Evolutionary conservation across 53 echinoderm and acorn worm species (phyloP), one percentile per base, ranked within the genome.

Genomic region (Crossaster papposus): DNA sequence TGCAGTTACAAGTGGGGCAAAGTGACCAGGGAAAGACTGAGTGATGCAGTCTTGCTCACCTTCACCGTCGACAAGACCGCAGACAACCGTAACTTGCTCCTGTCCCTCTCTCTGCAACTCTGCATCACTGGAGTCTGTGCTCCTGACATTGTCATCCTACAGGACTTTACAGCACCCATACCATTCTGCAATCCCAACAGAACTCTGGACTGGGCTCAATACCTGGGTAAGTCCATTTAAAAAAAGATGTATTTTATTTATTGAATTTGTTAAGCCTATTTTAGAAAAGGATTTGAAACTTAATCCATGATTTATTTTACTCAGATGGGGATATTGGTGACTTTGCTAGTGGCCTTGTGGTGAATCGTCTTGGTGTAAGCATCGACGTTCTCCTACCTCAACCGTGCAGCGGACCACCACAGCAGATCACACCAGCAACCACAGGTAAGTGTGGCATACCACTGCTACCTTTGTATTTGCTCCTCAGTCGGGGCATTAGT

Each of bases 381-480:
- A 17, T 22, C 29, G 90, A 90, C 65, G 76, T 90, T 20, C 54
- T 90, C 28, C 18, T 90, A 15, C 76, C 90, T 30, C 58, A 55
- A 18, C 20, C 83, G 0, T 90, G 90, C 33, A 77, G 64, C 64
- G 82, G 62, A 11, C 83, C 90, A 77, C 88, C 78, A 24, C 36
- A 62, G 77, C 34, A 55, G 11, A 88, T 88, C 31, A 83, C 77
- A 58, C 90, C 90, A 23, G n/a, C 75, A 22, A 73, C 29, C 20
- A 29, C 83, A 58, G 90, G 90, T 34, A 83, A 90, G 65, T 65
- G n/a, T n/a, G n/a, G n/a, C n/a, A n/a, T n/a, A n/a, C n/a, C n/a
- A n/a, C n/a, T n/a, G n/a, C n/a, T n/a, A n/a, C n/a, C n/a, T n/a
- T n/a, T n/a, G n/a, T n/a, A n/a, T n/a, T n/a, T n/a, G n/a, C n/a